Percentiles rank a stretch among this genome's conserved stretches.
Conservation (phyloP, 2,113 vertebrate species). For the Ptyas mucosa region DNA sequence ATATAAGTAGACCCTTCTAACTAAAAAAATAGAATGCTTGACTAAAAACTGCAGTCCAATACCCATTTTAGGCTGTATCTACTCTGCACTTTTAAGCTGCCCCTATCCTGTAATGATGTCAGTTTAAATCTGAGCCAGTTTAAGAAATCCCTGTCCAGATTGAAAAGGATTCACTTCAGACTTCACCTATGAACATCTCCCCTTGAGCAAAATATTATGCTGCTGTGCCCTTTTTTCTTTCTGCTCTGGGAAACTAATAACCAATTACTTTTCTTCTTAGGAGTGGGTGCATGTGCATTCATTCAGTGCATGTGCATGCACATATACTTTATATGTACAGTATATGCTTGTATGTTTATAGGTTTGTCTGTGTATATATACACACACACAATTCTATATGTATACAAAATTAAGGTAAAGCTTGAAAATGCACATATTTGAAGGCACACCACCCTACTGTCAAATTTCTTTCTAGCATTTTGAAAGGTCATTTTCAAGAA, state of each 20-base stretch:
- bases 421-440: background rate
- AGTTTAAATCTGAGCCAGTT: background rate
- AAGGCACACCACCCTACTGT: background rate
- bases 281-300: background rate
- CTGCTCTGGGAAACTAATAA: background rate
- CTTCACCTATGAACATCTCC: background rate
- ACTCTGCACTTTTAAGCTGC: background rate
- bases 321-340: background rate
- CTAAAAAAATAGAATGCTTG: background rate
- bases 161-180: background rate
- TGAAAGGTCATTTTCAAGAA: background rate
- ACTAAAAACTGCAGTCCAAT: background rate
- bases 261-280: background rate
- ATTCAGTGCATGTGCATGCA: background rate
- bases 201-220: background rate
- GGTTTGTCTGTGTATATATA: background rate
- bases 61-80: background rate
- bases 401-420: background rate
- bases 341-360: background rate
- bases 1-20: background rate
- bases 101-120: background rate
- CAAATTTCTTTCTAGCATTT: background rate
- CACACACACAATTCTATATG: background rate
- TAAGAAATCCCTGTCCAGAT: background rate
- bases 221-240: background rate